Base-by-base conservation (phyloP, 2,113 vertebrate genomes). In the Trichomycterus rosablanca region DNA sequence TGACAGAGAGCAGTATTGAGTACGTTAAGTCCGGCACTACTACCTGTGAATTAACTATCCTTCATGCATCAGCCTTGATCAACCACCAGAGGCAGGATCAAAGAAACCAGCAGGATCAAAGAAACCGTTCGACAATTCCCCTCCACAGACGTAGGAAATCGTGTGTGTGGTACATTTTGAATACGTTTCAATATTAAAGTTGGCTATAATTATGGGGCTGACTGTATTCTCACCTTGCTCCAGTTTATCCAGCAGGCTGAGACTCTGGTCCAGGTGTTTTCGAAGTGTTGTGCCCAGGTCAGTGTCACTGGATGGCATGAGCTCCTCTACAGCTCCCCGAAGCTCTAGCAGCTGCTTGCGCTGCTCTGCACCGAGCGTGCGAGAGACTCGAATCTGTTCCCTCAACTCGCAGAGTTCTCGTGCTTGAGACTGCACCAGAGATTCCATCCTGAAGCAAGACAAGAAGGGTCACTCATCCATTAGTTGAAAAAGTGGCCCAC, bases 351-450 rank as follows among this genome's bases (percentile, higher is more conserved):
- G 72, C 68, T 92, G 92, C 24, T 78, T 80, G 4, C 87, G 90
- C 66, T 84, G 95, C 59, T 86, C 30, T 16, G 66, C 78, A 50
- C 91, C 93, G 56, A 90, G 77, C 48, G 79, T 55, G 4, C 71
- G 83, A 70, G 89, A 85, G 46, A 92, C 90, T 76, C 89, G 89
- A 66, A 96, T 89, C 78, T 93, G 91, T 64, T 91, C 91, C 68
- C 84, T 80, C 11, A 95, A 89, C 45, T 89, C 84, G 24, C 90
- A 94, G 71, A 95, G 82, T 69, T 96, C 93, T 51, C 76, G 84
- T 55, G 89, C 90, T 76, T 92, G 91, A 0, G 90, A 91, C 74
- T 90, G 89, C 63, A 92, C 87, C 56, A 95, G 83, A 1, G 90
- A 89, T 73, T 93, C 84, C 2, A 90, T 88, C 19, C 95, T 97